phyloP scores from a whole-genome alignment of 2,888 invertebrate species.

The Pyrocoelia pectoralis region DNA sequence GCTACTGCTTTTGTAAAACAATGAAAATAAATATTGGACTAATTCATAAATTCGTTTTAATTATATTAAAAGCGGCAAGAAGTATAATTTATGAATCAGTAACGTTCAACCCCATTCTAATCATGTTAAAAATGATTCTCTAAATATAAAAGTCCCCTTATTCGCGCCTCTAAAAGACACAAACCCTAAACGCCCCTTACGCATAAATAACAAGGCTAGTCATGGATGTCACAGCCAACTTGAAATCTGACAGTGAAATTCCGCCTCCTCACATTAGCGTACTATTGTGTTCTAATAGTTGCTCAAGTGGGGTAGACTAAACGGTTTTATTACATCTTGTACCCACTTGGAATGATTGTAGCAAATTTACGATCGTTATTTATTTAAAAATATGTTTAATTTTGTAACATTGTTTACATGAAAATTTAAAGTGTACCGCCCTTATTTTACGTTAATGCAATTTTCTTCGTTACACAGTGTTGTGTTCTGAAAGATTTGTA shows the following conservation, averaged over 20 bases:
- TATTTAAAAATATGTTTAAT: not conserved
- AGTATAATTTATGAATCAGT: slow-evolving; percentile 30
- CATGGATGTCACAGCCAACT: slow-evolving; percentile 38
- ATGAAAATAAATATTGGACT: slow-evolving; percentile 5
- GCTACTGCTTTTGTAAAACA: not conserved
- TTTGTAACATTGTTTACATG: not conserved
- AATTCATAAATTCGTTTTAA: slow-evolving; percentile 19
- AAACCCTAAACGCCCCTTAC: slow-evolving; percentile 33
- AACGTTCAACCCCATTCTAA: slow-evolving; percentile 31
- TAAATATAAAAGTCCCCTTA: slow-evolving; percentile 33
- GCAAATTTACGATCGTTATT: not conserved
- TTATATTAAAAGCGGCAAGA: slow-evolving; percentile 14
- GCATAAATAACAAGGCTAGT: slow-evolving; percentile 39
- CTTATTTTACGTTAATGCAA: slow-evolving; percentile 21
- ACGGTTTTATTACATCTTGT: slow-evolving; percentile 26
- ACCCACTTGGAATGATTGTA: not conserved
- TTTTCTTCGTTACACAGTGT: slow-evolving; percentile 20
- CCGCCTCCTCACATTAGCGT: slow-evolving; percentile 34
- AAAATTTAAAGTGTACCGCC: no score
- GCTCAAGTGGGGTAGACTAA: slow-evolving; percentile 30
- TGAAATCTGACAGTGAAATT: slow-evolving; percentile 38
- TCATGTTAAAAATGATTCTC: slow-evolving; percentile 33
- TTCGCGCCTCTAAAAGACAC: slow-evolving; percentile 31
- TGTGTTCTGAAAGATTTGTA: slow-evolving; percentile 17
- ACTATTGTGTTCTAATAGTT: slow-evolving; percentile 38